A percentile compares a stretch with the other conserved stretches of the same genome.
Evolutionary conservation across 2,888 invertebrate genomes (phyloP).

Genomic region (Perizoma flavofasciatum): DNA sequence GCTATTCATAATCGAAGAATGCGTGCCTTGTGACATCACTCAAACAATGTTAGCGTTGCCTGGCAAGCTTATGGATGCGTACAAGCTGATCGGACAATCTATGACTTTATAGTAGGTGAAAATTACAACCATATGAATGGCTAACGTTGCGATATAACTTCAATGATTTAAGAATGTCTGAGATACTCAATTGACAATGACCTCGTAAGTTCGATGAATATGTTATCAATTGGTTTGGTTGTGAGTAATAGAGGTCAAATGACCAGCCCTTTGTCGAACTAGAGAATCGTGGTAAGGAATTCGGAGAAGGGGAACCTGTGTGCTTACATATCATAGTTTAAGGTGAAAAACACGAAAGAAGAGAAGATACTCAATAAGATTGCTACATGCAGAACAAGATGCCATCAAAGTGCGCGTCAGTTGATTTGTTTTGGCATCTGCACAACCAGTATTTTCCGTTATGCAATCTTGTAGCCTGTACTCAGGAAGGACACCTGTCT

Average conservation of each 20-base stretch:
- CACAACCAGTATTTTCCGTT: slow-evolving; percentile 23
- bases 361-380: too few relatives aligned
- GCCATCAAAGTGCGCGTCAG: background rate
- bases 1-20: slow-evolving; percentile 56
- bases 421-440: slow-evolving; percentile 24
- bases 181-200: slow-evolving; percentile 52
- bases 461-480: slow-evolving; percentile 14
- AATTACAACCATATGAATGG: slow-evolving; percentile 5
- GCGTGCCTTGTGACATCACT: slow-evolving; percentile 50
- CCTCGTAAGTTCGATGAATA: slow-evolving; percentile 42
- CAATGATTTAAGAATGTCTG: slow-evolving; percentile 28
- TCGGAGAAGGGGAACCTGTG: background rate
- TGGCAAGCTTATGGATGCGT: slow-evolving; percentile 23
- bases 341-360: too few relatives aligned
- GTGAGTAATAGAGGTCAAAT: slow-evolving; percentile 61
- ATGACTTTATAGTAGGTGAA: background rate
- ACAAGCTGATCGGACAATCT: slow-evolving; percentile 9
- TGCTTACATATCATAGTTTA: background rate
- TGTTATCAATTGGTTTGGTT: slow-evolving; percentile 55
- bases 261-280: slow-evolving; percentile 46
- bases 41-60: slow-evolving; percentile 41
- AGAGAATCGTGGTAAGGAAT: slow-evolving; percentile 15
- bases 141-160: slow-evolving; percentile 14
- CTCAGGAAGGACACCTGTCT: slow-evolving; percentile 27
- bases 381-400: too few relatives aligned